Percentiles rank a stretch among this genome's conserved stretches.
Conservation (phyloP, 1,140 invertebrate genomes). For the Monochamus saltuarius region DNA sequence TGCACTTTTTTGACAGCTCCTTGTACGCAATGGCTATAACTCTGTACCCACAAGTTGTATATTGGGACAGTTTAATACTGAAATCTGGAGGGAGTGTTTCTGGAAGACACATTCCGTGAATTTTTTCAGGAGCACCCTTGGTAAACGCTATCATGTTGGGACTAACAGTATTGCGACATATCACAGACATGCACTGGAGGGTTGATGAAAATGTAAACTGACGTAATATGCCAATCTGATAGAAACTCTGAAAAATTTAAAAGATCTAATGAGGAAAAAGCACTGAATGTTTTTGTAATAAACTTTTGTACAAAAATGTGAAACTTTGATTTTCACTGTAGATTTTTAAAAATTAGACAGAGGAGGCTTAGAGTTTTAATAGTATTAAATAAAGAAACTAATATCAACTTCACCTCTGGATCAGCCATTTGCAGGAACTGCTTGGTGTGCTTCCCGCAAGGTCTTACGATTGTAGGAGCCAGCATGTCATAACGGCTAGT, state of each 20-base stretch:
- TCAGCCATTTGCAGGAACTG: not conserved
- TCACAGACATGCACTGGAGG: constrained; percentile 89
- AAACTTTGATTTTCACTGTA: not conserved
- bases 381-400: no score
- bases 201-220: constrained; percentile 91
- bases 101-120: constrained; percentile 57
- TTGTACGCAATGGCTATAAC: constrained; percentile 84
- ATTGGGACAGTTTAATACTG: constrained; percentile 68
- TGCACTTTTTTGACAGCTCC: constrained; percentile 61
- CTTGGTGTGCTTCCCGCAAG: constrained; percentile 49
- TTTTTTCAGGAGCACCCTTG: constrained; percentile 92
- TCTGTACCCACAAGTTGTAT: constrained; percentile 84
- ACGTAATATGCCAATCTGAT: constrained; percentile 78
- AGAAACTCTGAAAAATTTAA: constrained; percentile 25
- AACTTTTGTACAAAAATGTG: constrained; percentile 8
- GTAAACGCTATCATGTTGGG: constrained; percentile 80
- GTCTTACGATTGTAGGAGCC: constrained; percentile 81
- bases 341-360: no score
- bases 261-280: not conserved
- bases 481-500: constrained; percentile 85
- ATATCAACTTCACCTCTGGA: not conserved
- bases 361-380: no score
- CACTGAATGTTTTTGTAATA: no score
- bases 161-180: constrained; percentile 75
- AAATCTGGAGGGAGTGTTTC: constrained; percentile 69